Conservation (phyloP, 2,888 invertebrate genomes). For the Polydrusus tereticollis region DNA sequence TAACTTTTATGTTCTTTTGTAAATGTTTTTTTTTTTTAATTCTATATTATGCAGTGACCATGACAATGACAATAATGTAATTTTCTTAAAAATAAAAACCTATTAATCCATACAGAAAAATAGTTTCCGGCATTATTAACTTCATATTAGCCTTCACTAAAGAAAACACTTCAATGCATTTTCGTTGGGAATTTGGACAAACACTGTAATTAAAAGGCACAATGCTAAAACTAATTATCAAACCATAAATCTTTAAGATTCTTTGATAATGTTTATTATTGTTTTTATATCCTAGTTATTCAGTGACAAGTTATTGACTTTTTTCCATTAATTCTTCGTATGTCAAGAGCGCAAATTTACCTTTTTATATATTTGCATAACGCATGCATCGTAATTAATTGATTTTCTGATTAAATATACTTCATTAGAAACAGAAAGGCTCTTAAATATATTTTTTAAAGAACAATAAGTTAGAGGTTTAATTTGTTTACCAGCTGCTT, state of each 20-base stretch:
- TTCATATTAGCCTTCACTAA: neutral
- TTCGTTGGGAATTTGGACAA: neutral
- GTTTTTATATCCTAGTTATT: conserved; percentile 3
- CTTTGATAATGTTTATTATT: neutral
- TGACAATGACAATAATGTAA: no score
- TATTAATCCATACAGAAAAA: no score
- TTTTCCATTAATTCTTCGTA: neutral
- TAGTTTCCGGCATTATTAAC: neutral
- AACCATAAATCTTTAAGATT: neutral
- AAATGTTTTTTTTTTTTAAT: no score
- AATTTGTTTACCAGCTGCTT: conserved; percentile 24
- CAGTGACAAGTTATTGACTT: conserved; percentile 2
- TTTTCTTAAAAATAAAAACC: no score
- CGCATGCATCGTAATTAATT: conserved; percentile 25
- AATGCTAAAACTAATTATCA: neutral
- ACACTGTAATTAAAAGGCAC: neutral
- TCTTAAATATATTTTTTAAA: conserved; percentile 23
- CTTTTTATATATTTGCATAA: conserved; percentile 38
- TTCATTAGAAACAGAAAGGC: conserved; percentile 8
- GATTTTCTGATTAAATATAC: conserved; percentile 30
- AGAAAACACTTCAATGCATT: neutral
- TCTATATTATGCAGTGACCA: no score
- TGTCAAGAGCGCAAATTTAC: conserved; percentile 13
- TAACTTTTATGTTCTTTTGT: no score
- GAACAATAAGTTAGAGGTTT: conserved; percentile 13